Base-by-base conservation (phyloP, 2,888 invertebrate genomes). In the Lochmaea capreae region DNA sequence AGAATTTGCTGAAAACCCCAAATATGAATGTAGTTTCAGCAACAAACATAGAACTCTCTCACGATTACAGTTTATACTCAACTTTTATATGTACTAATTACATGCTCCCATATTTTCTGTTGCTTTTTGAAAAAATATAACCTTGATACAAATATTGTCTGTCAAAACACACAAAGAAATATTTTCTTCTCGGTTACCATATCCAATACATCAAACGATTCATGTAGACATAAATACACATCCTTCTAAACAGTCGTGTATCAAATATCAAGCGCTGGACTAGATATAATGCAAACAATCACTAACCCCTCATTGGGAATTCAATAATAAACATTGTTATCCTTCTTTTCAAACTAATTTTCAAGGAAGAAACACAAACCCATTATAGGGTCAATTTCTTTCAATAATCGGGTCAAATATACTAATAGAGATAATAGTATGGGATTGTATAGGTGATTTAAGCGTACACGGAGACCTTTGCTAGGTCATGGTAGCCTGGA, bases 331-430 rank as follows among this genome's bases (percentile, higher is more conserved):
- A 49, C 49, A 49, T 49, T n/a, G 49, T 49, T 49, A 49, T 49
- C n/a, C 49, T 49, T 49, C n/a, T n/a, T 49, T 49, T n/a, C n/a
- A 49, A 49, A n/a, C n/a, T n/a, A 49, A 49, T 49, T 49, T n/a
- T 49, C 5, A 14, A 12, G n/a, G n/a, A n/a, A 14, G 49, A 1
- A n/a, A n/a, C 3, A 49, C 12, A 49, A 49, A 49, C 14, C n/a
- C 49, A 49, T 49, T 49, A 49, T 14, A n/a, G 49, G n/a, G 49
- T 49, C 49, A n/a, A 14, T 49, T 49, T 49, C n/a, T 5, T 12
- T 49, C 0, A n/a, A 49, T 12, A n/a, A 14, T 49, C 14, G 12
- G 1, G 49, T 49, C 33, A 33, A 33, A 5, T 5, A 33, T 33
- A 33, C 3, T 33, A 33, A 6, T 33, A 33, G 33, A n/a, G n/a